These are phyloP conservation scores for Mormyrus proboscirostris DNA, from an alignment of 2,797 vertebrate genomes.

Conservation along the genomic window DNA sequence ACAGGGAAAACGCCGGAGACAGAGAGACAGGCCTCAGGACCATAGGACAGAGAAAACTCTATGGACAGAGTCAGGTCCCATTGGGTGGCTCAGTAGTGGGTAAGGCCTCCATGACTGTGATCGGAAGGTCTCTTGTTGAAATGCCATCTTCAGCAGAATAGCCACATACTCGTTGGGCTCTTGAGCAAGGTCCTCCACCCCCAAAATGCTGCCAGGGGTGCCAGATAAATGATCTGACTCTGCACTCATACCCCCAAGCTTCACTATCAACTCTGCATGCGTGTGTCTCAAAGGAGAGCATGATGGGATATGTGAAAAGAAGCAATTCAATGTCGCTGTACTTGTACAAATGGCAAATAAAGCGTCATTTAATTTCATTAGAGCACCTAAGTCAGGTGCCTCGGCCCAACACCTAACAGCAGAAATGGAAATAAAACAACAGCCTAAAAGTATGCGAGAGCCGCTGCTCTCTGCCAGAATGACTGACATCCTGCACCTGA, in stretches of 20 bases:
- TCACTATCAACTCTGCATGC: background rate
- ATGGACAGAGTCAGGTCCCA: background rate
- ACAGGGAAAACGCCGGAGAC: background rate
- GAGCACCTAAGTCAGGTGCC: background rate
- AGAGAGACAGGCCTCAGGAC: background rate
- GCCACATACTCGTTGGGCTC: background rate
- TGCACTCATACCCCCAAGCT: background rate
- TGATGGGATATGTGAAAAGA: background rate
- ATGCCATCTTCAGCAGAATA: background rate
- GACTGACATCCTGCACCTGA: background rate
- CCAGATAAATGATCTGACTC: background rate
- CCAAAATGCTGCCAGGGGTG: background rate
- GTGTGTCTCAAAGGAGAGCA: background rate
- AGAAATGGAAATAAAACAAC: constrained; percentile 13
- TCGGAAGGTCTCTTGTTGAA: background rate
- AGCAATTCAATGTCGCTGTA: background rate
- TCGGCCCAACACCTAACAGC: background rate
- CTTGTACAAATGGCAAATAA: background rate
- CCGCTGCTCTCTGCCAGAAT: constrained; percentile 28
- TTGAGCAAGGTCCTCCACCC: background rate
- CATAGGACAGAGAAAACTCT: background rate
- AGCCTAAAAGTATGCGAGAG: constrained; percentile 23
- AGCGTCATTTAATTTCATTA: background rate
- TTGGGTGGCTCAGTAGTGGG: background rate
- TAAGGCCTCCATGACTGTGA: background rate